These are phyloP conservation scores for Thamnophis elegans DNA, from an alignment of 2,797 vertebrate species.

Conservation along the genomic window DNA sequence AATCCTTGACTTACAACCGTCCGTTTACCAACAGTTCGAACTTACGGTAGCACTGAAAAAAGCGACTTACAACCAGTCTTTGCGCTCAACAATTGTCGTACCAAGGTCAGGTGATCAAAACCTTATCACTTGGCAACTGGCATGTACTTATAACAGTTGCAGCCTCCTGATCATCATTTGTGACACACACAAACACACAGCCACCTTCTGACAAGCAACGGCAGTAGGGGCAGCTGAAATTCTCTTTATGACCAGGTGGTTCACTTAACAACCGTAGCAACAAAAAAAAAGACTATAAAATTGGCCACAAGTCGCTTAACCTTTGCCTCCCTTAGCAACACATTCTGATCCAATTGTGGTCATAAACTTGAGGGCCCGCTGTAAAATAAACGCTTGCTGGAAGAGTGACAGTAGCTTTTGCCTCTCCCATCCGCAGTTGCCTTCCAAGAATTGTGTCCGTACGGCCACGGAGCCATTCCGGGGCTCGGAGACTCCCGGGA, in stretches of 20 bases:
- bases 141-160: neutral
- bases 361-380: neutral
- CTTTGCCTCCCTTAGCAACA: neutral
- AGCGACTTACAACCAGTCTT: neutral
- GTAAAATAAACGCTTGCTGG: neutral
- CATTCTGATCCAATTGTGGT: neutral
- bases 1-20: neutral
- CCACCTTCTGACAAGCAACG: neutral
- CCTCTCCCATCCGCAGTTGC: conserved; percentile 55
- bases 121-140: neutral
- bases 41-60: neutral
- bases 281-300: neutral
- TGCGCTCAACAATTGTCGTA: no score
- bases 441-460: conserved; percentile 85
- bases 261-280: neutral
- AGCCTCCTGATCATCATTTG: neutral
- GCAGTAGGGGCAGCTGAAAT: neutral
- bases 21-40: neutral
- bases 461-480: conserved; percentile 83
- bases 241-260: no score
- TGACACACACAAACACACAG: neutral
- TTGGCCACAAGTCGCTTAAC: neutral
- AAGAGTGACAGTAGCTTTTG: neutral
- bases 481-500: conserved; percentile 80
- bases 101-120: neutral